Evolutionary conservation across 2,113 vertebrate species (phyloP).

Genomic region (Sclerurus mexicanus): DNA sequence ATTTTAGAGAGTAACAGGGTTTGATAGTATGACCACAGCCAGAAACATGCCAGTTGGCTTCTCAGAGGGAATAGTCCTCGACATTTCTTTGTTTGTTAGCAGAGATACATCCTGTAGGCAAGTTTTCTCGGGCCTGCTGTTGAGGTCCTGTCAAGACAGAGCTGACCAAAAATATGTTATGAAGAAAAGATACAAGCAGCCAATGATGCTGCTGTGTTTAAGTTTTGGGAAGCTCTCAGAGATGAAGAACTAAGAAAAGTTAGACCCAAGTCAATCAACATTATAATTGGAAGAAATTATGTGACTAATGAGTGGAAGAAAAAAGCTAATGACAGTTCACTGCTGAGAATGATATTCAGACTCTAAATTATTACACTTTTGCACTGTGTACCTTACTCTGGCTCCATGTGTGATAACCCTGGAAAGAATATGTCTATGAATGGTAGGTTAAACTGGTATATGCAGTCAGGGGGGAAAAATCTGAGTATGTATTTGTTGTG

Average conservation of each 20-base stretch:
- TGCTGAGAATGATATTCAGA: not conserved
- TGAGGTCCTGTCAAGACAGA: not conserved
- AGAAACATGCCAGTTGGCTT: not conserved
- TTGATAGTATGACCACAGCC: not conserved
- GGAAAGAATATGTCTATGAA: not conserved
- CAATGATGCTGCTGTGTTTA: not conserved
- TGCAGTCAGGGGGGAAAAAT: not conserved
- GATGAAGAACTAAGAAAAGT: not conserved
- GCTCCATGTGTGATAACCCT: not conserved
- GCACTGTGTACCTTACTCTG: not conserved
- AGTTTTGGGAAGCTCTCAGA: not conserved
- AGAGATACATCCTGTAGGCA: not conserved
- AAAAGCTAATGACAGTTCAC: not conserved
- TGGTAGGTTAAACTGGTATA: not conserved
- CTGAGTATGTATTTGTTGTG: not conserved
- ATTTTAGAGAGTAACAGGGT: not conserved
- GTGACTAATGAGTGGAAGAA: fast-evolving
- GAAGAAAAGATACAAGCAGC: not conserved
- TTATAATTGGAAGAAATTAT: not conserved
- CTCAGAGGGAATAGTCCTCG: not conserved
- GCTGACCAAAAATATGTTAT: not conserved
- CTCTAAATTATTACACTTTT: not conserved
- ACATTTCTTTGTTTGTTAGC: fast-evolving
- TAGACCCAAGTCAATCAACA: not conserved
- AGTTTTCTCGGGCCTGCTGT: not conserved